Base-by-base conservation (phyloP, 2,888 invertebrate species). In the Chrysopilus asiliformis region DNA sequence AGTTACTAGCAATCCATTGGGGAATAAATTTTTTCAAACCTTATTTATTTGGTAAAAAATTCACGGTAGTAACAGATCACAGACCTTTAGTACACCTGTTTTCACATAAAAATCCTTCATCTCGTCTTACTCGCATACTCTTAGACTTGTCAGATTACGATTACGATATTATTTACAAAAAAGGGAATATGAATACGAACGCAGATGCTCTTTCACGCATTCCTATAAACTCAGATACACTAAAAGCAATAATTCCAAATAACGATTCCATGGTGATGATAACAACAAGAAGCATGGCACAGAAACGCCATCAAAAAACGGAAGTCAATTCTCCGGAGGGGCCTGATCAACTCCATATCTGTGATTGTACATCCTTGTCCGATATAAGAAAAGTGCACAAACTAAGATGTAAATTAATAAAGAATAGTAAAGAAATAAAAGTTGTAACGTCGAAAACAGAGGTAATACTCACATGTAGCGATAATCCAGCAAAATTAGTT, bases 71-170 rank as follows among this genome's bases (percentile, higher is more conserved):
- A n/a, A n/a, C n/a, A n/a, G n/a, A n/a, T n/a, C n/a, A n/a, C n/a
- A n/a, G 28, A n/a, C 27, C 27, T 8, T 10, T 27, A 27, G n/a
- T 10, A 5, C 13, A n/a, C 6, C n/a, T 27, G 6, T 27, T 27
- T 10, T 7, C 27, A n/a, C 27, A 27, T 10, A 27, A 27, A 27
- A 27, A 27, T 14, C 27, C 27, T 27, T 27, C 27, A 27, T 27
- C 27, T 12, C 6, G 13, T 5, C 27, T 27, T 5, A 5, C 27
- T n/a, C 6, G 13, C 6, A 8, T 27, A n/a, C n/a, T n/a, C n/a
- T n/a, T n/a, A n/a, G n/a, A n/a, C 27, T 7, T 6, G 5, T 3
- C 16, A 4, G 28, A 28, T 4, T 6, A 28, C 8, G 4, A 4
- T 4, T 28, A 15, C 9, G 13, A 4, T 3, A 28, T 28, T 28